These are phyloP conservation scores for Nephrocerus scutellatus DNA, from an alignment of 2,888 invertebrate species.

Conservation along the genomic window DNA sequence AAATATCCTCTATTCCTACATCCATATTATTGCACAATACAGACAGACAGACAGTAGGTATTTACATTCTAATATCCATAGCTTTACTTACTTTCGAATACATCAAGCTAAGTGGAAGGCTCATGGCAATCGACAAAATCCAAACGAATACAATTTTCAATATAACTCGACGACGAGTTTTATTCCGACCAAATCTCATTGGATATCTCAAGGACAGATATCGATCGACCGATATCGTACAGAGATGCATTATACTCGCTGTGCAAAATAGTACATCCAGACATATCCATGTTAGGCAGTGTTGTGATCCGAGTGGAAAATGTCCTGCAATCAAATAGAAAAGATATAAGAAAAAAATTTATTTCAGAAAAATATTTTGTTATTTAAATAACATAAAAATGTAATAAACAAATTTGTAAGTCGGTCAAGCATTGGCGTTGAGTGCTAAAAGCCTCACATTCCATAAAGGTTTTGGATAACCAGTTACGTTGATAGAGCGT, in stretches of 20 bases:
- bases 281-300: constrained; percentile 91
- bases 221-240: constrained; percentile 93
- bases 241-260: constrained; percentile 93
- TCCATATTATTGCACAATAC: too few relatives aligned
- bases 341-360: too few relatives aligned
- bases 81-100: constrained; percentile 66
- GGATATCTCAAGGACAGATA: constrained; percentile 87
- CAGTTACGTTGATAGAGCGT: too few relatives aligned
- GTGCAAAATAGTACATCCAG: constrained; percentile 94
- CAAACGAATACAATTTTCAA: constrained; percentile 91
- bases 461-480: too few relatives aligned
- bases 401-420: too few relatives aligned
- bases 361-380: too few relatives aligned
- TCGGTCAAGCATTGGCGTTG: too few relatives aligned
- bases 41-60: too few relatives aligned
- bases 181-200: constrained; percentile 86
- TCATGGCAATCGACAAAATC: constrained; percentile 87
- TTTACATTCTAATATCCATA: not conserved
- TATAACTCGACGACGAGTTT: constrained; percentile 74
- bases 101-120: constrained; percentile 80
- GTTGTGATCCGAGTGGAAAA: constrained; percentile 73
- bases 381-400: too few relatives aligned
- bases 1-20: too few relatives aligned
- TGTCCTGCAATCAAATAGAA: too few relatives aligned
- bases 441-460: too few relatives aligned